phyloP scores from a whole-genome alignment of 2,888 invertebrate genomes.

The Cloeon dipterum region DNA sequence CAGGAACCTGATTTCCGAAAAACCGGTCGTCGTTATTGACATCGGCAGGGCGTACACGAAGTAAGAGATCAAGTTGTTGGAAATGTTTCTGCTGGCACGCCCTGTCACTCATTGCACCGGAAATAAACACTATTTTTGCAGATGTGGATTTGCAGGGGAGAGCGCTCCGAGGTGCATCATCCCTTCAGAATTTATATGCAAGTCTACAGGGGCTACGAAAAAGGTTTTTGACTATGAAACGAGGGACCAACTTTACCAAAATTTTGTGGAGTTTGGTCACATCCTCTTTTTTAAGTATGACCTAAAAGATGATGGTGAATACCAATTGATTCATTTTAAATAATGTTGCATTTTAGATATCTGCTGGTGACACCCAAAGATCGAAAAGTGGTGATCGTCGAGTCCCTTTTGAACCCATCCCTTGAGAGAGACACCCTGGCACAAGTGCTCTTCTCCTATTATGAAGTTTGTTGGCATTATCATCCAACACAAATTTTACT shows the following conservation, averaged over 20 bases:
- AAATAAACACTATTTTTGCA: constrained; percentile 16
- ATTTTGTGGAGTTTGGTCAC: constrained; percentile 73
- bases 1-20: constrained; percentile 54
- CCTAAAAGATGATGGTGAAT: not conserved
- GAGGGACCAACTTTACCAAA: constrained; percentile 52
- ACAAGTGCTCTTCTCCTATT: constrained; percentile 76
- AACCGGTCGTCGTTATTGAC: constrained; percentile 73
- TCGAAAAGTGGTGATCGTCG: constrained; percentile 73
- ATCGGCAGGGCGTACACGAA: constrained; percentile 82
- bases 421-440: constrained; percentile 69
- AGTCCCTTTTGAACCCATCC: constrained; percentile 65
- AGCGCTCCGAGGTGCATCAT: constrained; percentile 71
- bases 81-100: not conserved
- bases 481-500: not conserved
- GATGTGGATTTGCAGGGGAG: constrained; percentile 84
- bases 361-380: constrained; percentile 84
- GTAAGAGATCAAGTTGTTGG: too few species aligned
- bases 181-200: constrained; percentile 47
- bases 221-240: constrained; percentile 39
- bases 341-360: constrained; percentile 35
- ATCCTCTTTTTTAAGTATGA: constrained; percentile 63
- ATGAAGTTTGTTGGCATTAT: constrained; percentile 43
- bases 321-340: not conserved
- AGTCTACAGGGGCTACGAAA: constrained; percentile 31
- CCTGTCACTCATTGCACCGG: not conserved